Evolutionary conservation across 2,113 vertebrate species (phyloP), one percentile per base, ranked within the genome.

Genomic region (Bombycilla garrulus): DNA sequence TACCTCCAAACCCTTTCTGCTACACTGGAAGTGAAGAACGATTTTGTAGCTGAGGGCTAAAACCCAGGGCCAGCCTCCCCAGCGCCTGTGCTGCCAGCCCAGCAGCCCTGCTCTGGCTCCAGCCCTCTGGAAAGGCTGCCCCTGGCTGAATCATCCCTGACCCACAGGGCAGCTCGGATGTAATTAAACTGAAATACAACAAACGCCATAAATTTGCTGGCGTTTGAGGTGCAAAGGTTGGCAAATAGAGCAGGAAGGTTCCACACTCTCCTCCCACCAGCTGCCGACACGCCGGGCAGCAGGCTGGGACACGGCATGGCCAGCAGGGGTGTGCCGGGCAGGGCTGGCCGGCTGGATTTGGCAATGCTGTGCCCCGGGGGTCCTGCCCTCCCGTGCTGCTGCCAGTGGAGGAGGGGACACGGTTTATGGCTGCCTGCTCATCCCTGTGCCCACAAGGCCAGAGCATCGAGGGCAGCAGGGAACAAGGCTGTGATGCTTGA

Each of bases 391-490:
- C 44, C 0, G 0, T 13, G 22, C 38, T 57, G 38, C 70, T 85
- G 58, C 15, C 17, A 5, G 23, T 36, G 42, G 31, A 78, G 64
- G 22, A 80, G 36, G 28, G 11, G 19, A 85, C 4, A 1, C 0
- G 0, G 53, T 45, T 74, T 45, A 21, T 19, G 11, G 53, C 61
- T 88, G 51, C 26, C 33, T 51, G 57, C 42, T 86, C 56, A 70
- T 58, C 40, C 1, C 0, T 5, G 26, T 40, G 86, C 82, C 4
- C 2, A 23, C 3, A 6, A 62, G 42, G 38, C 17, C 0, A 0
- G 47, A 72, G 24, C 64, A 35, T 14, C 31, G 45, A 26, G 19
- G 14, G 51, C 13, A 82, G 45, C 23, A 5, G 21, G 25, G 42
- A 79, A 53, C 9, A 44, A 54, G 20, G n/a, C 3, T 62, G 45